A percentile compares a stretch with the other conserved stretches of the same genome.
Conservation (phyloP, 1,140 invertebrate genomes). For the Metopolophium dirhodum region DNA sequence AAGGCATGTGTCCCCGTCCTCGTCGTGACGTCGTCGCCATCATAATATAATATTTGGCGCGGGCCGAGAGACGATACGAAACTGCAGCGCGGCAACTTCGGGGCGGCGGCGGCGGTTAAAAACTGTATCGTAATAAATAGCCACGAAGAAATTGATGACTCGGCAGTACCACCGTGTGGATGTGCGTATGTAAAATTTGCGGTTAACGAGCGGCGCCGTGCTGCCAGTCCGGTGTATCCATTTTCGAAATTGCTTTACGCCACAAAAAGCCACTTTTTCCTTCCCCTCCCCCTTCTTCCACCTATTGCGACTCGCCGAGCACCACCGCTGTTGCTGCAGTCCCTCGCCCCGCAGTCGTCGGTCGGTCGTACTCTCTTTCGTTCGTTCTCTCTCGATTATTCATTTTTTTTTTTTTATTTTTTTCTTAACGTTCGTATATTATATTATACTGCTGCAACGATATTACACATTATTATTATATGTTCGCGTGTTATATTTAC, state of each 20-base stretch:
- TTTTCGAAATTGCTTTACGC: slow-evolving; percentile 19
- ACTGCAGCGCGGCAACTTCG: background rate
- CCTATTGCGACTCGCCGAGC: too few species aligned
- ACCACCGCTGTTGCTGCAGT: background rate
- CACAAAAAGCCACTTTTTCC: background rate
- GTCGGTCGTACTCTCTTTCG: background rate
- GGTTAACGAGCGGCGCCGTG: slow-evolving; percentile 15
- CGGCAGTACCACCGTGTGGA: background rate
- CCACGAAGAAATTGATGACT: slow-evolving; percentile 28
- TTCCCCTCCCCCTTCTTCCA: too few species aligned
- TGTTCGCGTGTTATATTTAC: background rate
- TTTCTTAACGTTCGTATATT: background rate
- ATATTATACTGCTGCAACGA: background rate
- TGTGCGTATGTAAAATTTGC: slow-evolving; percentile 29
- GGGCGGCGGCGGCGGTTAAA: background rate
- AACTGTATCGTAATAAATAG: slow-evolving; percentile 34
- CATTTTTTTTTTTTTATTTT: background rate
- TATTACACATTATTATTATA: background rate
- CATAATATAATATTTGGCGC: background rate
- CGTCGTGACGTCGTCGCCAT: background rate
- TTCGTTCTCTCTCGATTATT: background rate
- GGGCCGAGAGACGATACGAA: background rate
- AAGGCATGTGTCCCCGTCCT: background rate
- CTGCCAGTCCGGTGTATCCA: slow-evolving; percentile 21
- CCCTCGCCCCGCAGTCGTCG: background rate